Evolutionary conservation across 1,140 invertebrate species (phyloP), one percentile per base, ranked within the genome.

Genomic region (Pseudomyrmex dendroicus): DNA sequence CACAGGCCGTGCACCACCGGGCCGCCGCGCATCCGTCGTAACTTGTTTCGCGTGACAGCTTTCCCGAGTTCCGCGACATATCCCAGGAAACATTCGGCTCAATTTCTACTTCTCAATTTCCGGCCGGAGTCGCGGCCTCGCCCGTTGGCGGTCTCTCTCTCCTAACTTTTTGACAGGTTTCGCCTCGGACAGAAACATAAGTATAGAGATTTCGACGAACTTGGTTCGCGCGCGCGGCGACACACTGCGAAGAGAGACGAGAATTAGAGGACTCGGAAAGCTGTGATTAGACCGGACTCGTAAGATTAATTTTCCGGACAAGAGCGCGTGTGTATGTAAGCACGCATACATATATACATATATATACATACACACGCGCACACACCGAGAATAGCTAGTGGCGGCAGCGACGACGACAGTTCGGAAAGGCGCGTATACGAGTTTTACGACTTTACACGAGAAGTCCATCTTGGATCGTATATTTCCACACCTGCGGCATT

Each of bases 301-400:
- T 77, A n/a, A 70, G 56, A 89, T 80, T 87, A 85, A 87, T 85
- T 89, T 67, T 82, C 82, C 7, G 35, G 5, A 35, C 35, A 9
- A 7, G 8, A 64, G 3, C 25, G 9, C 48, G 72, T 35, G 63
- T 35, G 57, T 54, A 63, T 1, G 68, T 13, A 0, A 35, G 35
- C 25, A 7, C 35, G 5, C 35, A 7, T 7, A 35, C 35, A 7
- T 7, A 5, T 7, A 35, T 1, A 5, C 1, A 35, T 1, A 20
- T 20, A 20, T 20, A 20, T 20, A 20, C 20, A 20, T 20, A 35
- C 3, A 35, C 7, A 35, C 35, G 0, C 35, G 0, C 35, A 7
- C 0, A 56, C 8, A 22, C 15, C 12, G 54, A 52, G 20, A 44
- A 52, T 52, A 48, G 48, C 12, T 20, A 20, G 20, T 17, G 44